Evolutionary conservation across 2,113 vertebrate species (phyloP), one percentile per base, ranked within the genome.

Genomic region (Saccopteryx leptura): DNA sequence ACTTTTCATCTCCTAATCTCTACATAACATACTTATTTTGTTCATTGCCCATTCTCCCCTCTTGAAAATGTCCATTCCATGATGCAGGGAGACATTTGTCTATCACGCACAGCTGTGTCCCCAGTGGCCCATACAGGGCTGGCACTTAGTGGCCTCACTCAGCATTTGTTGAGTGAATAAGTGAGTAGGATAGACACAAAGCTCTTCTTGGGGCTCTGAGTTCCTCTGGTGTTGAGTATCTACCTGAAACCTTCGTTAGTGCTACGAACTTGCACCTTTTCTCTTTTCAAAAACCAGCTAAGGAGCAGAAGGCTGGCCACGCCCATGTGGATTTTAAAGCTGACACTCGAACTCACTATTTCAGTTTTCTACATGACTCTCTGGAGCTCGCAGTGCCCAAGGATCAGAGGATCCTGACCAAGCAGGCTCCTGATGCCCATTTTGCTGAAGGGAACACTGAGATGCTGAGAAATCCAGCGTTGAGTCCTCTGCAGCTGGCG

Each of bases 401-500:
- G 63, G 19, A 5, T 69, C 0, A 4, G 82, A 65, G 31, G 11
- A 28, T 11, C 18, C 19, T 0, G 48, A 65, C 6, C 19, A 7
- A 13, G 15, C 31, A 54, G 85, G 13, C 63, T 12, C 76, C 15
- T 6, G 21, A 69, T 2, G 60, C 10, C 80, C 75, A 21, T 63
- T 72, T 81, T n/a, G 39, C 46, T 69, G 81, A n/a, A 14, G 19
- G 14, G 5, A 31, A 69, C 9, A 10, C 13, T 8, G 74, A 75
- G 72, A 33, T 28, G 52, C 69, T 2, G 63, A 52, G 60, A 50
- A 56, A 19, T 5, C 80, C 33, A 6, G 4, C 4, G 2, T 1
- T 7, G 15, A 13, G 1, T 15, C 39, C 39, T 33, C 15, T 4
- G 48, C 1, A 11, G 60, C 26, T 0, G 0, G 46, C 61, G 2